Evolutionary conservation across 2,797 vertebrate species (phyloP).

Genomic region (Acanthis flammea): DNA sequence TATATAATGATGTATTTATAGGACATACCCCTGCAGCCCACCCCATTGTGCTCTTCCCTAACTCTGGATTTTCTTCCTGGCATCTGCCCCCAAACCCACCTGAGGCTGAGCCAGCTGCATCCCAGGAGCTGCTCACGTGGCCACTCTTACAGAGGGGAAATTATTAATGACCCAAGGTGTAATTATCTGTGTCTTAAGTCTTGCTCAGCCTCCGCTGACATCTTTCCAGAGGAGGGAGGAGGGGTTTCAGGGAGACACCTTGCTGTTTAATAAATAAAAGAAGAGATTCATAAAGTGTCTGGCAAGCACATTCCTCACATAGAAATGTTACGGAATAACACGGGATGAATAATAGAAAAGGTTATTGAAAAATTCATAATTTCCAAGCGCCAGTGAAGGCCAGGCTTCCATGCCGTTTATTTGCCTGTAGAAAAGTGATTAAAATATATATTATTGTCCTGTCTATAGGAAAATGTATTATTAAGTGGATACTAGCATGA

Average conservation of each 20-base stretch:
- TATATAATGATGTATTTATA: neutral
- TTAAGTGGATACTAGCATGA: slow-evolving; percentile 80
- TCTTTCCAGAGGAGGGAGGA: slow-evolving; percentile 23
- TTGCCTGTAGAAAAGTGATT: slow-evolving; percentile 81
- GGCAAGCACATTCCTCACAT: slow-evolving; percentile 78
- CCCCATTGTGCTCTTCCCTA: neutral
- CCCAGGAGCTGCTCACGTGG: neutral
- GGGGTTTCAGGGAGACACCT: slow-evolving; percentile 74
- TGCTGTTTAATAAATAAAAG: slow-evolving; percentile 89
- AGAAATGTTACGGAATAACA: slow-evolving; percentile 87
- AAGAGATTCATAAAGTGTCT: slow-evolving; percentile 84
- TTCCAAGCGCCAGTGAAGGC: slow-evolving; percentile 87
- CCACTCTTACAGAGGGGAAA: neutral
- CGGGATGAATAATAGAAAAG: slow-evolving; percentile 92
- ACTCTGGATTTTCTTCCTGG: neutral
- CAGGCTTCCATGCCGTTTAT: slow-evolving; percentile 77
- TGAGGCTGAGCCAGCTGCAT: neutral
- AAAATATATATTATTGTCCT: slow-evolving; percentile 85
- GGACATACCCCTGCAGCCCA: neutral
- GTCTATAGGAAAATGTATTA: slow-evolving; percentile 82
- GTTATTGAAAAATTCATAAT: slow-evolving; percentile 90
- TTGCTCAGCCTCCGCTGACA: neutral
- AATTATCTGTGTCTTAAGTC: slow-evolving; percentile 32
- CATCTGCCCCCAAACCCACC: neutral
- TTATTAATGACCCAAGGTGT: slow-evolving; percentile 60